Percentiles rank a stretch among this genome's conserved stretches.
Conservation (phyloP, 2,888 invertebrate species). For the Abrostola tripartita region DNA sequence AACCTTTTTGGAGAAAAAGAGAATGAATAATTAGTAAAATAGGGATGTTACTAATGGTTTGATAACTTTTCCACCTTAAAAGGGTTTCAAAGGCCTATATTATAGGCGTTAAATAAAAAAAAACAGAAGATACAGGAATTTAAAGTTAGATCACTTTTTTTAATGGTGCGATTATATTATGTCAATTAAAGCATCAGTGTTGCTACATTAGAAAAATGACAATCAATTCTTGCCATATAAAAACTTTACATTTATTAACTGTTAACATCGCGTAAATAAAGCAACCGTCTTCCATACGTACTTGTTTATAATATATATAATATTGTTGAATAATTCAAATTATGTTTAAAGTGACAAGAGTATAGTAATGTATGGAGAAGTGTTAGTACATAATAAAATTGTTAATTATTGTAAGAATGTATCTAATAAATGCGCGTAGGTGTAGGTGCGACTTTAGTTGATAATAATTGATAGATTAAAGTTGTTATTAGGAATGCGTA, state of each 20-base stretch:
- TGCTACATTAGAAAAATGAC: no score
- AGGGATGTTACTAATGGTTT: no score
- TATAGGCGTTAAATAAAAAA: no score
- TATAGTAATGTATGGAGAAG: conserved; percentile 5
- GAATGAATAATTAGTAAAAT: no score
- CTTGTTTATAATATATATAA: neutral
- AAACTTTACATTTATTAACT: neutral
- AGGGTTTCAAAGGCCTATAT: no score
- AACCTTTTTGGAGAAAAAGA: no score
- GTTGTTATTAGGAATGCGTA: conserved; percentile 16
- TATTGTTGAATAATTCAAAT: conserved; percentile 2
- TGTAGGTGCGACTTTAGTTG: conserved; percentile 39
- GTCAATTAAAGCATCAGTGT: no score
- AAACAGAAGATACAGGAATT: no score
- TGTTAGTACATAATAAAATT: conserved; percentile 31
- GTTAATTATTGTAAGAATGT: conserved; percentile 51
- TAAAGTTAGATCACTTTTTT: no score
- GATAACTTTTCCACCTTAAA: no score
- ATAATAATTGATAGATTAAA: conserved; percentile 13
- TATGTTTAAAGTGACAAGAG: neutral
- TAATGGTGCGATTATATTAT: no score
- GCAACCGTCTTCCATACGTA: conserved; percentile 43
- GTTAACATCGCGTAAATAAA: conserved; percentile 34
- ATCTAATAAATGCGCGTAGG: conserved; percentile 27
- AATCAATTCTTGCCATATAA: neutral